phyloP scores from a whole-genome alignment of 2,888 invertebrate genomes.

The Nipponacmea schrenckii region DNA sequence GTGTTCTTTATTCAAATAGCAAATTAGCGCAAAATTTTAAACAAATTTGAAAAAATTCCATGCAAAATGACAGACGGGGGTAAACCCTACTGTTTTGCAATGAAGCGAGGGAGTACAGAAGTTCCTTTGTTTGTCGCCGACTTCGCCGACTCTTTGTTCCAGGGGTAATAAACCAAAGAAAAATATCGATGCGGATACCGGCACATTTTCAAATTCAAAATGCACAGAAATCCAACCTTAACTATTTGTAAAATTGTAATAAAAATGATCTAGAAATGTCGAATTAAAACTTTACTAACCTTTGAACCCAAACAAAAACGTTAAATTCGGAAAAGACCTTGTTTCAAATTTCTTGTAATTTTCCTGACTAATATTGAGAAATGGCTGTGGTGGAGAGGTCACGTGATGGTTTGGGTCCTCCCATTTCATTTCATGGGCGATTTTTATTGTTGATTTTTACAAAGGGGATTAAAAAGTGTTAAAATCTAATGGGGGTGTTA shows the following conservation, averaged over 20 bases:
- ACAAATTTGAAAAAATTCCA: background rate
- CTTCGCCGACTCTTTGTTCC: background rate
- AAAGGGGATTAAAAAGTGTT: too few relatives aligned
- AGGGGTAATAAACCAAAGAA: too few relatives aligned
- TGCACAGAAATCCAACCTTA: too few relatives aligned
- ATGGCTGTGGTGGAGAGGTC: constrained; percentile 21
- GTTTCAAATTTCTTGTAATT: constrained; percentile 12
- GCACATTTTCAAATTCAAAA: too few relatives aligned
- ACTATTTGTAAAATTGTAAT: background rate
- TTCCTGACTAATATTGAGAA: constrained; percentile 16
- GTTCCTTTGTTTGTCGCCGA: constrained; percentile 10
- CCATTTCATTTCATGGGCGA: constrained; percentile 11
- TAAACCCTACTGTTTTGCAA: background rate
- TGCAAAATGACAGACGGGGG: too few relatives aligned
- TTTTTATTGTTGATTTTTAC: background rate
- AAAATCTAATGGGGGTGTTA: too few relatives aligned
- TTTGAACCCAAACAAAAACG: background rate
- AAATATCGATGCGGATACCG: too few relatives aligned
- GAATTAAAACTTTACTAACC: background rate
- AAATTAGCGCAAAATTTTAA: background rate
- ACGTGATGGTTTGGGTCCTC: constrained; percentile 22
- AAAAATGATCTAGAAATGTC: background rate
- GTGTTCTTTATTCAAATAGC: constrained; percentile 11
- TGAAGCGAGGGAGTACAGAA: background rate
- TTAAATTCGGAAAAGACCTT: constrained; percentile 15